These are phyloP conservation scores for Sebastes trivittatus DNA, from an alignment of 2,797 vertebrate species.

Conservation along the genomic window DNA sequence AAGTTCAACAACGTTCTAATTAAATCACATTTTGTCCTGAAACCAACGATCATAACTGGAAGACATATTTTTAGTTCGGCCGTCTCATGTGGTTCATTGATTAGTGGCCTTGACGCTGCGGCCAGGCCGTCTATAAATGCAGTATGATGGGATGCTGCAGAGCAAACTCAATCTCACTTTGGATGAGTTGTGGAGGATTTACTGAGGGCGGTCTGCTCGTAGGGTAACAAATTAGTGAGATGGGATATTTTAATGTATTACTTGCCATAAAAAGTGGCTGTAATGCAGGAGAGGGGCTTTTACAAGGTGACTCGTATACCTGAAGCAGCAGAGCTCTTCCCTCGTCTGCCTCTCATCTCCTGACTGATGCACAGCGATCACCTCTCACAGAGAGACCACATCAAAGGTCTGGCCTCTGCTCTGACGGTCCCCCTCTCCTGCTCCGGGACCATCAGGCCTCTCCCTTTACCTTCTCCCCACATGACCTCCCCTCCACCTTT, in stretches of 20 bases:
- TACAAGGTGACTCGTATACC: neutral
- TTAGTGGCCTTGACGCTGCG: constrained; percentile 5
- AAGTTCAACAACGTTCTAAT: neutral
- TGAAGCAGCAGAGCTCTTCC: neutral
- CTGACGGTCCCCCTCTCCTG: neutral
- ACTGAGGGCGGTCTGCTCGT: neutral
- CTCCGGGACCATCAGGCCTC: constrained; percentile 5
- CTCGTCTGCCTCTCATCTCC: constrained; percentile 37
- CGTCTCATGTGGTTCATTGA: constrained; percentile 11
- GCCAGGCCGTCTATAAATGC: neutral
- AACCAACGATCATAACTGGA: neutral
- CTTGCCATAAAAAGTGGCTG: neutral
- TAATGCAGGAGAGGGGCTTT: neutral
- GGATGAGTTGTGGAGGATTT: constrained; percentile 3
- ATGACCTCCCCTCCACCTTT: constrained; percentile 51
- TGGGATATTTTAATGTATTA: constrained; percentile 18
- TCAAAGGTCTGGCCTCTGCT: constrained; percentile 59
- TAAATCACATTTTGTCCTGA: neutral
- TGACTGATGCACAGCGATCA: constrained; percentile 13
- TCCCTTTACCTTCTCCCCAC: constrained; percentile 44
- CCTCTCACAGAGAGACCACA: constrained; percentile 55
- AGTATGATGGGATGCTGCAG: neutral
- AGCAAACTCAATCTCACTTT: constrained; percentile 1
- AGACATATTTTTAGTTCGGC: constrained; percentile 2
- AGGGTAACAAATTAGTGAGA: constrained; percentile 25